A percentile compares a stretch with the other conserved stretches of the same genome.
Evolutionary conservation across 2,888 invertebrate species (phyloP).

Genomic region (Habroteleia sp.): DNA sequence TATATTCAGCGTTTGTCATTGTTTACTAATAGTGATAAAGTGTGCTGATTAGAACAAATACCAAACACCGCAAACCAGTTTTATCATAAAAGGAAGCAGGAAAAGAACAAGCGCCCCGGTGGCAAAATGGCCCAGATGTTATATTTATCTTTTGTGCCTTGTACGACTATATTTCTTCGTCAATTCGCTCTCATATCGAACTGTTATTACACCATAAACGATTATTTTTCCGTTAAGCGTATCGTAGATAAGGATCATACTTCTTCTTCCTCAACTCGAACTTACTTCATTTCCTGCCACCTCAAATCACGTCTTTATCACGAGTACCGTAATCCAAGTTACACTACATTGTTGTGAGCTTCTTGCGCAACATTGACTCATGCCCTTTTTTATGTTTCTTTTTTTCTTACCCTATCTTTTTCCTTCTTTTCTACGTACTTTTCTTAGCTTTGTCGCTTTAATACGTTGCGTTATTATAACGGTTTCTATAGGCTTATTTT

Average conservation of each 20-base stretch:
- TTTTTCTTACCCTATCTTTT: constrained; percentile 14
- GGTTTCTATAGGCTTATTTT: neutral
- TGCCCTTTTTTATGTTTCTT: constrained; percentile 24
- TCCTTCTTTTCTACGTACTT: neutral
- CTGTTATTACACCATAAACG: constrained; percentile 56
- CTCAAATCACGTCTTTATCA: constrained; percentile 56
- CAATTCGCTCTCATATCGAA: constrained; percentile 40
- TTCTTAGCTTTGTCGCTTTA: constrained; percentile 2
- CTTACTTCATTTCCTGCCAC: constrained; percentile 46
- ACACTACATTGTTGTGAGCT: constrained; percentile 43
- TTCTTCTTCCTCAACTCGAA: constrained; percentile 39
- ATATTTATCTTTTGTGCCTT: constrained; percentile 22
- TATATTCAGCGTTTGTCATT: too few species aligned
- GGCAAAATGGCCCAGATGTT: constrained; percentile 37
- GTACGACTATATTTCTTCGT: constrained; percentile 16
- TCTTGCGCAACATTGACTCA: constrained; percentile 43
- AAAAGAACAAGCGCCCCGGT: constrained; percentile 14
- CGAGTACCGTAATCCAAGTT: constrained; percentile 54
- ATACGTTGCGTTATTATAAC: neutral
- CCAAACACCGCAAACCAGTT: neutral
- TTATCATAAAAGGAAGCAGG: constrained; percentile 16
- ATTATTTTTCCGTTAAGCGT: constrained; percentile 57
- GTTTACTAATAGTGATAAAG: too few species aligned
- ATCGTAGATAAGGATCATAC: constrained; percentile 45
- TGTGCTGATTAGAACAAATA: neutral